phyloP scores from a whole-genome alignment of 2,888 invertebrate genomes.

The Phalera bucephala region DNA sequence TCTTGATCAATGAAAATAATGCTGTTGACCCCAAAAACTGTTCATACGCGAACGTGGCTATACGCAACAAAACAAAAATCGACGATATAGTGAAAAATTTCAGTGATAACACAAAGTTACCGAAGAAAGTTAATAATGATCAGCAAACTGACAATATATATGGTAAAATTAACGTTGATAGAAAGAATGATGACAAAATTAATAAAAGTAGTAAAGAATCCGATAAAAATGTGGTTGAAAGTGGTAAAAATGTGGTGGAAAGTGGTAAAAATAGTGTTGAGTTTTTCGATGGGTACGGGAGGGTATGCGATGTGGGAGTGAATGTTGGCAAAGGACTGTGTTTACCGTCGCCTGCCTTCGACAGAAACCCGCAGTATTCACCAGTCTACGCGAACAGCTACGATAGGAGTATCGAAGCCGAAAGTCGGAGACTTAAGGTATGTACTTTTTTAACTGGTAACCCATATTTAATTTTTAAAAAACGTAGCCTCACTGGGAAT shows the following conservation, averaged over 20 bases:
- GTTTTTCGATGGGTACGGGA: slow-evolving; percentile 17
- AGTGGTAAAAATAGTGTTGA: slow-evolving; percentile 17
- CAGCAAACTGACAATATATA: slow-evolving; percentile 68
- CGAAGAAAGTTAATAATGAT: slow-evolving; percentile 72
- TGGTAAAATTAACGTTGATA: slow-evolving; percentile 62
- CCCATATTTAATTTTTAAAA: neutral
- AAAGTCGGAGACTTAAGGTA: slow-evolving; percentile 66
- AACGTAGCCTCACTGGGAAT: no score
- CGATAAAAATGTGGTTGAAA: slow-evolving; percentile 25
- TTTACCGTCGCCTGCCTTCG: slow-evolving; percentile 50
- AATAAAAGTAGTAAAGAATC: slow-evolving; percentile 24
- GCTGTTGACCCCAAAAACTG: slow-evolving; percentile 60
- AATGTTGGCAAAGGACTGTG: slow-evolving; percentile 21
- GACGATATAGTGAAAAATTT: slow-evolving; percentile 77
- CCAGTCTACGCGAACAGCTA: slow-evolving; percentile 66
- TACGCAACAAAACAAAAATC: slow-evolving; percentile 70
- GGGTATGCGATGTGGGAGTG: slow-evolving; percentile 22
- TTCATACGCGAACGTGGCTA: slow-evolving; percentile 68
- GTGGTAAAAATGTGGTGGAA: slow-evolving; percentile 26
- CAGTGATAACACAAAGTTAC: slow-evolving; percentile 62
- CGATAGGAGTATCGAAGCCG: slow-evolving; percentile 72
- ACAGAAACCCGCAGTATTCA: slow-evolving; percentile 67
- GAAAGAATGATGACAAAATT: slow-evolving; percentile 29
- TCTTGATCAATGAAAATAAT: slow-evolving; percentile 66
- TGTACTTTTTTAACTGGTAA: slow-evolving; percentile 17